Base-by-base conservation (phyloP, 2,797 vertebrate species). In the Gymnothorax javanicus region DNA sequence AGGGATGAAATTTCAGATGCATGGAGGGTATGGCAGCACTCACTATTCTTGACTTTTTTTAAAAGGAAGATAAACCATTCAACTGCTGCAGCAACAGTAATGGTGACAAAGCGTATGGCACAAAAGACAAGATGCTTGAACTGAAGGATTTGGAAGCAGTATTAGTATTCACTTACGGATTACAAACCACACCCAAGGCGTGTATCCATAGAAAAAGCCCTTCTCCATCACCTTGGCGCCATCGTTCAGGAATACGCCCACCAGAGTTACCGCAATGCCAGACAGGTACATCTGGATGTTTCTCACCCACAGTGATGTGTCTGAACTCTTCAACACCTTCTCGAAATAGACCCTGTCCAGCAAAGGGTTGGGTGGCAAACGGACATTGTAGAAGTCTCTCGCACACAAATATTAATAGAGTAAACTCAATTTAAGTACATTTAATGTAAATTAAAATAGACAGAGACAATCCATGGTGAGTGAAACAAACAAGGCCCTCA, bases 221-320 rank as follows among this genome's bases (percentile, higher is more conserved):
- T 97, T 99, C 92, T 97, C 96, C 15, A 97, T 87, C 87, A 99
- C 94, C 52, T 95, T 91, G 1, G 94, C 88, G 52, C 98, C 97
- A 0, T 99, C 98, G 0, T 93, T 97, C 90, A 97, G 1, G 89
- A 92, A 97, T 88, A 99, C 97, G 0, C 95, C 97, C 13, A 94
- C 85, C 86, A 98, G 93, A 7, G 98, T 99, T 92, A 99, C 95
- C 88, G 93, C 88, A 54, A 99, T 99, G 84, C 99, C 98, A 0
- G 98, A 99, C 27, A 99, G 93, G 92, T 99, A 99, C 97, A 99
- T 98, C 94, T 99, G 99, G 93, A 99, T 99, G 90, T 99, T 99
- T 92, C 98, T 97, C 93, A 99, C 97, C 99, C 99, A 99, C 90
- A 99, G 95, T 84, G 99, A 99, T 15, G 98, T 99, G 88, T 99